phyloP scores from a whole-genome alignment of 2,797 vertebrate species.

The Sphaeramia orbicularis region DNA sequence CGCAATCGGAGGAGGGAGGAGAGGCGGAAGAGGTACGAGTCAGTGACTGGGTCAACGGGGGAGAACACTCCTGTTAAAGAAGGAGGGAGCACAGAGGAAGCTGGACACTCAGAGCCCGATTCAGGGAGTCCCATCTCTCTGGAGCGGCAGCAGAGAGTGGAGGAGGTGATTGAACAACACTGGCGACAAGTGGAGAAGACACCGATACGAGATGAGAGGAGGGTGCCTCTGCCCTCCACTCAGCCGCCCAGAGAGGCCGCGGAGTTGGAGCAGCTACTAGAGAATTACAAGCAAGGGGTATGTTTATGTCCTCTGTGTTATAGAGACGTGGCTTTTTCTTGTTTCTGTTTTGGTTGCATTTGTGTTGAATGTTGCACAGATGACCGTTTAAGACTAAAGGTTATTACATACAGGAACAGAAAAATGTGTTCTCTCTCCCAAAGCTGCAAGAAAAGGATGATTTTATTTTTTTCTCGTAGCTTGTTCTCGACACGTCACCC shows the following conservation, averaged over 20 bases:
- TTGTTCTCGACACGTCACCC: too few relatives aligned
- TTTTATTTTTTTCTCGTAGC: too few relatives aligned
- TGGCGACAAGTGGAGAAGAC: conserved; percentile 90
- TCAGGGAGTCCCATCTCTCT: conserved; percentile 22
- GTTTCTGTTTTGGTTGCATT: not conserved
- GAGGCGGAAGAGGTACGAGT: conserved; percentile 84
- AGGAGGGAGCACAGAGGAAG: conserved; percentile 41
- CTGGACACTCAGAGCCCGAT: conserved; percentile 6
- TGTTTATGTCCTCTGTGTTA: not conserved
- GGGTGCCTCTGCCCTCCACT: conserved; percentile 78
- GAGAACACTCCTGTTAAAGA: conserved; percentile 47
- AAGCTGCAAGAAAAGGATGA: too few relatives aligned
- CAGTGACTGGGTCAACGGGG: conserved; percentile 57
- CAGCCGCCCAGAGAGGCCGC: conserved; percentile 68
- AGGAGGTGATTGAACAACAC: conserved; percentile 88
- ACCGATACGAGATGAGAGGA: conserved; percentile 84
- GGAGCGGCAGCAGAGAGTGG: conserved; percentile 83
- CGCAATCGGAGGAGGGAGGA: conserved; percentile 84
- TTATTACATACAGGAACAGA: too few relatives aligned
- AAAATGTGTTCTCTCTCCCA: too few relatives aligned
- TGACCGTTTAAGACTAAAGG: too few relatives aligned
- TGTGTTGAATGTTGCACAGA: too few relatives aligned
- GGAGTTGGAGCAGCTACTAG: conserved; percentile 84
- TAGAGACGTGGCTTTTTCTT: too few relatives aligned
- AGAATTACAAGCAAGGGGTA: conserved; percentile 88